Base-by-base conservation (phyloP, 2,113 vertebrate genomes). In the Lutjanus erythropterus region DNA sequence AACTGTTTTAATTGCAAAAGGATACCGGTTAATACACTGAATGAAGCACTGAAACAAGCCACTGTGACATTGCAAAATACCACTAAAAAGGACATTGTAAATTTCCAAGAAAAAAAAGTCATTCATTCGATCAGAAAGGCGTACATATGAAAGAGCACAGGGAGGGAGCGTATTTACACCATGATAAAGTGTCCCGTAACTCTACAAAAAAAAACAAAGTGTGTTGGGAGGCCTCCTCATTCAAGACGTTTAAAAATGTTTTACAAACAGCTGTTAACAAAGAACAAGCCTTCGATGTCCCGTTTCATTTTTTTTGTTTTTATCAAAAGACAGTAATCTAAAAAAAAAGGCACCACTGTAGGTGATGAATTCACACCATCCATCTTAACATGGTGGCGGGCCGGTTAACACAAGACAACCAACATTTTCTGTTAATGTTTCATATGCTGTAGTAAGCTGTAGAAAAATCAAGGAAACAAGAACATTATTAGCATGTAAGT, bases 1-100 rank as follows among this genome's bases (percentile, higher is more conserved):
- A 86, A 89, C 78, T 37, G 66, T 89, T 94, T 94, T 94, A 94
- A 89, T 94, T 93, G 92, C 80, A 93, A 94, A 93, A 93, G 86
- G 89, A 91, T 91, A 93, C 86, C 74, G 75, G 90, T 93, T 92
- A 94, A 90, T 92, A 95, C 92, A 94, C 31, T 92, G 93, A 93
- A 93, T 92, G 91, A 92, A 93, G 90, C 93, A 93, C 91, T 90
- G 90, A 92, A 92, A 94, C 92, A 94, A 94, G 92, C 92, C 92
- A 94, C 94, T 67, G 89, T 91, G 90, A 94, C 91, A 82, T 90
- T 88, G 89, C 92, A 93, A 93, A 94, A 87, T 88, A 92, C 91
- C 91, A 93, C 90, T 86, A 85, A 91, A 93, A 92, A 91, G 81
- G 78, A 92, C 84, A 86, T 44, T 86, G 86, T 89, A 82, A 86